phyloP scores from a whole-genome alignment of 2,888 invertebrate species.

The Agrotis clavis region DNA sequence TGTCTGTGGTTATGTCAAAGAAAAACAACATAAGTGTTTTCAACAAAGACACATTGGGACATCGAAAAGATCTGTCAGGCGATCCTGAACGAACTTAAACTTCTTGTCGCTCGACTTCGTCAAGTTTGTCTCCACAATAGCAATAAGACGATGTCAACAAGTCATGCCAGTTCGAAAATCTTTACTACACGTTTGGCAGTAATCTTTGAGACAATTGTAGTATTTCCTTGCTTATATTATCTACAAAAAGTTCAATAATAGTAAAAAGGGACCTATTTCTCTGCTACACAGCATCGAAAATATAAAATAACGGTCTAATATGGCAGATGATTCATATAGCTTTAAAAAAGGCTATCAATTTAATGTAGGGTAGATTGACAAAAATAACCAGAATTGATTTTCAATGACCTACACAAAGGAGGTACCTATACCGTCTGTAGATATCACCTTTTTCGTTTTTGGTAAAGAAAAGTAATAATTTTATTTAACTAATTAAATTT shows the following conservation, averaged over 20 bases:
- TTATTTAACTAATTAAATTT: too few relatives aligned
- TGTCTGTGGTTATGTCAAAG: constrained; percentile 20
- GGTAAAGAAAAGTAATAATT: too few relatives aligned
- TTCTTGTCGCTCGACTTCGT: constrained; percentile 68
- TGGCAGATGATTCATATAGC: too few relatives aligned
- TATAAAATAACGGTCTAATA: too few relatives aligned
- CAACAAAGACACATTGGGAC: constrained; percentile 11
- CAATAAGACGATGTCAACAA: constrained; percentile 70
- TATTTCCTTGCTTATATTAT: constrained; percentile 38
- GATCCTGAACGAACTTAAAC: constrained; percentile 39
- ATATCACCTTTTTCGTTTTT: too few relatives aligned
- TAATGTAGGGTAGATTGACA: too few relatives aligned
- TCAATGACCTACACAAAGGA: too few relatives aligned
- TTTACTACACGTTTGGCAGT: constrained; percentile 80
- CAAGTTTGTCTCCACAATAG: constrained; percentile 70
- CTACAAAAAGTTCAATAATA: constrained; percentile 54
- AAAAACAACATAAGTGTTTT: constrained; percentile 13
- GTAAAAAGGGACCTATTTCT: constrained; percentile 41
- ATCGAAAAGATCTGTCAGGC: constrained; percentile 39
- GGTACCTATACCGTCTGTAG: too few relatives aligned
- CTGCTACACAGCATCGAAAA: constrained; percentile 4
- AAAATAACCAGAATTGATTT: too few relatives aligned
- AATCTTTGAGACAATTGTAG: constrained; percentile 73
- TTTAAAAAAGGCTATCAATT: too few relatives aligned
- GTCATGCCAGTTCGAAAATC: constrained; percentile 73